A percentile compares a stretch with the other conserved stretches of the same genome.
Evolutionary conservation across 2,888 invertebrate species (phyloP).

Genomic region (Chloroclysta siterata): DNA sequence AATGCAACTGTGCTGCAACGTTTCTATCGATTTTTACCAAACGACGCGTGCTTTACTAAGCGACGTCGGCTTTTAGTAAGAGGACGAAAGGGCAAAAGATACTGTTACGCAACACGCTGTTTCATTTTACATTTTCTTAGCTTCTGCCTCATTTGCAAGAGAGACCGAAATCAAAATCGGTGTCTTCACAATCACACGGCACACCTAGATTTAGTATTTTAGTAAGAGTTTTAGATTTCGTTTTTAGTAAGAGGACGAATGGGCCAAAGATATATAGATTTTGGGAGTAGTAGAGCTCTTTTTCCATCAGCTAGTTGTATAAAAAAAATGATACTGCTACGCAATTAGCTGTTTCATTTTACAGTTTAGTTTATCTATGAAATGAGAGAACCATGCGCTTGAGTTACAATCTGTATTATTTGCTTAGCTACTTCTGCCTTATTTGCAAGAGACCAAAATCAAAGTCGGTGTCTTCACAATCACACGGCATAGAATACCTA

Average conservation of each 20-base stretch:
- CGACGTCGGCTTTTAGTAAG: constrained; percentile 38
- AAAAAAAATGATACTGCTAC: too few relatives aligned
- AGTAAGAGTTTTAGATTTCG: too few relatives aligned
- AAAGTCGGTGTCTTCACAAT: neutral
- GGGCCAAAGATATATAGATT: too few relatives aligned
- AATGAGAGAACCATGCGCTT: too few relatives aligned
- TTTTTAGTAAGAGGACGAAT: too few relatives aligned
- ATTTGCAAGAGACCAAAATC: neutral
- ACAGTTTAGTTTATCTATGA: neutral
- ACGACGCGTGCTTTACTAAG: constrained; percentile 21
- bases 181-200: neutral
- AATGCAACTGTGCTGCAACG: constrained; percentile 51
- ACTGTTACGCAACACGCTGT: neutral
- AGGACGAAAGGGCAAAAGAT: constrained; percentile 1
- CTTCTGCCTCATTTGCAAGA: too few relatives aligned
- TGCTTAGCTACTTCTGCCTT: too few relatives aligned
- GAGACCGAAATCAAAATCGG: neutral
- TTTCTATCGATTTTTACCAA: constrained; percentile 42
- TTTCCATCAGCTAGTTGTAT: too few relatives aligned
- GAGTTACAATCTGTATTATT: too few relatives aligned
- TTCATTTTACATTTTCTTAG: neutral
- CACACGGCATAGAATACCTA: neutral
- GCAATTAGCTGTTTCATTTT: neutral
- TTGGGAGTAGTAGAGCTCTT: too few relatives aligned
- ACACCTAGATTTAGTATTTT: constrained; percentile 8